Conservation (phyloP, 2,797 vertebrate genomes). For the Sorex maritimensis region DNA sequence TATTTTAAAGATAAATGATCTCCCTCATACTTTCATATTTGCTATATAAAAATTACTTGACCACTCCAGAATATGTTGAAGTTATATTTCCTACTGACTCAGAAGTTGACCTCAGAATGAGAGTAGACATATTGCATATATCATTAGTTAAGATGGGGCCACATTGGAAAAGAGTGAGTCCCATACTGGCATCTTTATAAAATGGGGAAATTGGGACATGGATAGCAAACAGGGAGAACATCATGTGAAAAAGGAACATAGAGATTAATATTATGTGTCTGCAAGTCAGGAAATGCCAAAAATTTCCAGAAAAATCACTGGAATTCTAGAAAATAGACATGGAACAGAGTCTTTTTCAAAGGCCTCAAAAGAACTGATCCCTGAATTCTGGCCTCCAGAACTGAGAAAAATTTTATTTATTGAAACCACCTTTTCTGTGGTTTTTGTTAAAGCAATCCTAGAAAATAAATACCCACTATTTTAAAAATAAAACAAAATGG, state of each 20-base stretch:
- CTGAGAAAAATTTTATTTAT: neutral
- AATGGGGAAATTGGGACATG: neutral
- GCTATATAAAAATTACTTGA: neutral
- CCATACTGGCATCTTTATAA: neutral
- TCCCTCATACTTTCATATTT: constrained; percentile 37
- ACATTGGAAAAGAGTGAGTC: no score
- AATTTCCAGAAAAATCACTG: neutral
- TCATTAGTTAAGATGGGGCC: neutral
- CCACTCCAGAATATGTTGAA: neutral
- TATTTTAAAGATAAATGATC: constrained; percentile 10
- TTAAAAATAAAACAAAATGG: neutral
- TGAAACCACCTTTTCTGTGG: neutral
- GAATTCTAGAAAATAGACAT: neutral
- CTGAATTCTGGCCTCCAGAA: neutral
- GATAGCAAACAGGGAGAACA: neutral
- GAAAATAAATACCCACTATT: neutral
- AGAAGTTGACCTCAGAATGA: neutral
- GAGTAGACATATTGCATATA: neutral
- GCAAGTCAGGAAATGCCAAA: neutral
- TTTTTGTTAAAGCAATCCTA: constrained; percentile 29
- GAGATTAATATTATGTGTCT: neutral
- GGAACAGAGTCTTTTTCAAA: neutral
- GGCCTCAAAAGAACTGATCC: neutral
- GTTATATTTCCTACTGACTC: constrained; percentile 5
- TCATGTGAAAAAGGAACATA: neutral